Base-by-base conservation (phyloP, 1,140 invertebrate species). In the Reticulitermes speratus region DNA sequence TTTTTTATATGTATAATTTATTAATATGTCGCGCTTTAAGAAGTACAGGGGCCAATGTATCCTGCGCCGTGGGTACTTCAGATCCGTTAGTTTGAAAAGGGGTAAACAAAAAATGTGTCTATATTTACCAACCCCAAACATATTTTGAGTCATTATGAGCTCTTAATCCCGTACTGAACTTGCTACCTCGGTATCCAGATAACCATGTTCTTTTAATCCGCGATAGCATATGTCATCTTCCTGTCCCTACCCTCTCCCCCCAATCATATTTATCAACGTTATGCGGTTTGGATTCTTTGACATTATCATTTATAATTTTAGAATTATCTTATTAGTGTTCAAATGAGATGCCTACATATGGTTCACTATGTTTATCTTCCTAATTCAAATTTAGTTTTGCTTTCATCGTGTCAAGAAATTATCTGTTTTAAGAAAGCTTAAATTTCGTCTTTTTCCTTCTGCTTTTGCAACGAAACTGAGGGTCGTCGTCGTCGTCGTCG, bases 11-110 rank as follows among this genome's bases (percentile, higher is more conserved):
- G 14, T 55, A 55, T 55, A 5, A 55, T 55, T 19, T 19, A 55
- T 55, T 55, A 55, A 16, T 75, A 2, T 75, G 2, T 14, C 65
- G 0, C n/a, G n/a, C n/a, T 75, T 75, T 75, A 30, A 2, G n/a
- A 30, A n/a, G n/a, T 30, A 6, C 25, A 5, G 19, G 52, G 52
- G 14, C 52, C 52, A 21, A 5, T 55, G 52, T 75, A 16, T 75
- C n/a, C 65, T n/a, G 65, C 16, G 25, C n/a, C 65, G 14, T 30
- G 2, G n/a, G 25, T 75, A 30, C n/a, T 75, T 75, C 65, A 75
- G n/a, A 75, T 75, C 2, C 25, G n/a, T 75, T 75, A n/a, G n/a
- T 75, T n/a, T 75, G 65, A 75, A 75, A 75, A 75, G n/a, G 65
- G 65, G 65, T 75, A 75, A 75, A 75, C 25, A 75, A 14, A 65